Evolutionary conservation across 2,797 vertebrate species (phyloP).

Genomic region (Gallinago solitaria): DNA sequence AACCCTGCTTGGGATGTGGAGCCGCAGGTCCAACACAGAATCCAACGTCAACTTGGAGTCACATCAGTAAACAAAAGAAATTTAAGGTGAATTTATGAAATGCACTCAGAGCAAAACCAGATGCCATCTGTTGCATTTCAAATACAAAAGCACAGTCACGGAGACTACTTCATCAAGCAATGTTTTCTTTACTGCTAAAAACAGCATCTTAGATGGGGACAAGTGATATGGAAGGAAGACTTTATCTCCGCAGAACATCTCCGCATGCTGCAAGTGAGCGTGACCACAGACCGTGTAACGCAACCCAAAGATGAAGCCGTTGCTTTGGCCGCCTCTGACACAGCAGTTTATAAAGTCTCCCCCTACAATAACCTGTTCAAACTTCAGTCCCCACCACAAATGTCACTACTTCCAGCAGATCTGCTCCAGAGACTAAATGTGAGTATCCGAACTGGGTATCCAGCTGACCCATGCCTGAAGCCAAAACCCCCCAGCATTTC

Average conservation of each 20-base stretch:
- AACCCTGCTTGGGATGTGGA: neutral
- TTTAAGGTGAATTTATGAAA: neutral
- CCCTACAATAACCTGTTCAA: neutral
- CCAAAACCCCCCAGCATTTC: neutral
- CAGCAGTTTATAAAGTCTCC: neutral
- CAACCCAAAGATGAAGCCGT: neutral
- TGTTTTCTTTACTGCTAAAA: neutral
- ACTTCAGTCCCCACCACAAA: neutral
- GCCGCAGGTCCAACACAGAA: neutral
- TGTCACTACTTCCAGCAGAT: neutral
- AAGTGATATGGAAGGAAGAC: neutral
- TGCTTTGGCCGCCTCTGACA: neutral
- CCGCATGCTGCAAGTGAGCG: accelerated
- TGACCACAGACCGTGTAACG: neutral
- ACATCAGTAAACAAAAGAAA: neutral
- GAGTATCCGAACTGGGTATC: neutral
- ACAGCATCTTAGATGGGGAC: neutral
- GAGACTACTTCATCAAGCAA: neutral
- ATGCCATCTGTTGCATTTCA: neutral
- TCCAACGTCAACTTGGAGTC: neutral
- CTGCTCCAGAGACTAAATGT: neutral
- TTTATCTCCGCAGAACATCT: neutral
- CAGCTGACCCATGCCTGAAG: neutral
- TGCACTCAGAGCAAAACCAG: neutral
- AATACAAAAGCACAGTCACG: neutral